These are phyloP conservation scores for Hypotaenidia okinawae DNA, from an alignment of 2,797 vertebrate genomes.

Conservation along the genomic window DNA sequence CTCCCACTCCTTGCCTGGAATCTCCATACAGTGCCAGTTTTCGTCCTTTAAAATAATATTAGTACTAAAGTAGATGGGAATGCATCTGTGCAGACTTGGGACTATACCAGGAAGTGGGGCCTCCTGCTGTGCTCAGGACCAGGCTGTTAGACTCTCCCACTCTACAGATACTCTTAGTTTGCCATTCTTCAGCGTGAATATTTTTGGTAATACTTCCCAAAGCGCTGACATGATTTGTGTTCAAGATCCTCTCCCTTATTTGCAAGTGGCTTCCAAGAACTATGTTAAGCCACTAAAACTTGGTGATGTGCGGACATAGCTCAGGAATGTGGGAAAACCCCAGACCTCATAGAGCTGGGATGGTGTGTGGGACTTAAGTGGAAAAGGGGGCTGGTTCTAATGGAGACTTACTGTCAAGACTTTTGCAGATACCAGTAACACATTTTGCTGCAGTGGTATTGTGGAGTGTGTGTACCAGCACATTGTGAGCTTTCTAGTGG, in stretches of 20 bases:
- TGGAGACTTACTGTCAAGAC: too few relatives aligned
- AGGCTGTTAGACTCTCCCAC: neutral
- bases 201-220: neutral
- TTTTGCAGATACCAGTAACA: too few relatives aligned
- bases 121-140: rapidly evolving
- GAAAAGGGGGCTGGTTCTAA: too few relatives aligned
- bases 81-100: rapidly evolving
- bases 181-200: rapidly evolving
- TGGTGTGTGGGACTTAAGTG: rapidly evolving
- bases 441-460: too few relatives aligned
- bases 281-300: neutral
- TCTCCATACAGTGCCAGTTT: neutral
- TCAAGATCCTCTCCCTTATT: neutral
- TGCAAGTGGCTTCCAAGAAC: neutral
- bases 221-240: rapidly evolving
- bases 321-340: rapidly evolving
- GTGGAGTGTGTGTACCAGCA: too few relatives aligned
- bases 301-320: neutral
- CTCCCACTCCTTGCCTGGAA: neutral
- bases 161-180: neutral
- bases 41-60: neutral
- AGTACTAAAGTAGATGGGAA: neutral
- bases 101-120: neutral
- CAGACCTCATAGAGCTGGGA: rapidly evolving
- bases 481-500: too few relatives aligned